Evolutionary conservation across 2,113 vertebrate species (phyloP).

Genomic region (Urocolius indicus): DNA sequence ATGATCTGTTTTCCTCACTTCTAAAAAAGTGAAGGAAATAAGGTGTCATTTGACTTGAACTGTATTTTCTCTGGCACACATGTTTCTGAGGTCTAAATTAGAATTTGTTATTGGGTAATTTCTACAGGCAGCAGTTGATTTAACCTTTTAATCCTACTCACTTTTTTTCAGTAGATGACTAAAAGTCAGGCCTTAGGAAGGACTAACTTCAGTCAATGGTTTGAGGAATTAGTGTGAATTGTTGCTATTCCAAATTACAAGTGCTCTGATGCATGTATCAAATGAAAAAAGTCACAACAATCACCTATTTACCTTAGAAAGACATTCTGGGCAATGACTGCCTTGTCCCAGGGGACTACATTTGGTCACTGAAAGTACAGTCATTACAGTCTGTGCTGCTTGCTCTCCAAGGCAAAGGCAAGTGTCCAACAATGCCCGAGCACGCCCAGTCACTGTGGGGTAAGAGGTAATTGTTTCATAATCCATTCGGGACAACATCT

Average conservation of each 20-base stretch:
- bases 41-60: not conserved
- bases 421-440: conserved; percentile 74
- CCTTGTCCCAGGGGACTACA: not conserved
- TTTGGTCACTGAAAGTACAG: conserved; percentile 29
- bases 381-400: conserved; percentile 65
- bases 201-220: not conserved
- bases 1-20: not conserved
- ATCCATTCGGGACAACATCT: conserved; percentile 56
- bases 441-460: conserved; percentile 63
- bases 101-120: not conserved
- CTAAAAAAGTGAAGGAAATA: not conserved
- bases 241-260: not conserved
- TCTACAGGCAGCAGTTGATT: not conserved
- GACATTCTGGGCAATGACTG: not conserved
- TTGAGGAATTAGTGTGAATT: not conserved
- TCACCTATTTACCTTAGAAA: not conserved
- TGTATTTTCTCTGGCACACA: not conserved
- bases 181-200: not conserved
- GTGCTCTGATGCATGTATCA: not conserved
- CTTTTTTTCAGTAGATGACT: not conserved
- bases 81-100: not conserved
- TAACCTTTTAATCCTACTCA: not conserved
- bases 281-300: not conserved
- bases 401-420: conserved; percentile 71
- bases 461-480: conserved; percentile 72